Conservation (phyloP, 1,140 invertebrate species). For the Dendroctonus ponderosae region DNA sequence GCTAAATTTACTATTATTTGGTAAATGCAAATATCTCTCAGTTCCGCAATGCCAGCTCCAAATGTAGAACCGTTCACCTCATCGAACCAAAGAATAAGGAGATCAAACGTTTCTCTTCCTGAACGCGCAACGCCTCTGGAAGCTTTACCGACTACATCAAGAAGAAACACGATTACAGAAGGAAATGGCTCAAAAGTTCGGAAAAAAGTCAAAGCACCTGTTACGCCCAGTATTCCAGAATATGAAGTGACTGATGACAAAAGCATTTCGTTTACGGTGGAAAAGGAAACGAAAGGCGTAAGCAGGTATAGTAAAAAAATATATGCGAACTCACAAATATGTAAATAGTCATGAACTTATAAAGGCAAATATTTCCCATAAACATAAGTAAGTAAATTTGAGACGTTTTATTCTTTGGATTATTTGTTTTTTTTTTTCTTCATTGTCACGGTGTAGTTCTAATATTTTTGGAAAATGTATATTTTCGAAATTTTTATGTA, state of each 20-base stretch:
- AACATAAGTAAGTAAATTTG: neutral
- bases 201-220: constrained; percentile 11
- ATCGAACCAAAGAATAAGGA: constrained; percentile 4
- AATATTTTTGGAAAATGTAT: neutral
- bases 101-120: constrained; percentile 5
- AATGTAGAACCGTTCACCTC: too few relatives aligned
- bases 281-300: constrained; percentile 15
- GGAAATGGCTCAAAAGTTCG: constrained; percentile 1
- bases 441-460: neutral
- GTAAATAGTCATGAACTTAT: too few relatives aligned
- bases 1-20: too few relatives aligned
- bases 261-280: neutral
- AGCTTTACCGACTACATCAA: neutral
- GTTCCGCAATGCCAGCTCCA: too few relatives aligned
- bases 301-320: neutral
- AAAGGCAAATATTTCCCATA: neutral
- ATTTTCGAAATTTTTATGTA: neutral
- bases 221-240: constrained; percentile 14
- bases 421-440: too few relatives aligned
- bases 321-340: neutral
- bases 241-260: neutral
- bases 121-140: constrained; percentile 2
- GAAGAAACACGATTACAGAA: constrained; percentile 16
- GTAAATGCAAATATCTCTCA: too few relatives aligned
- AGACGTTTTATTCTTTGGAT: too few relatives aligned